Percentiles rank a stretch among this genome's conserved stretches.
Evolutionary conservation across 1,140 invertebrate genomes (phyloP).

Genomic region (Oncopodura yosiiana): DNA sequence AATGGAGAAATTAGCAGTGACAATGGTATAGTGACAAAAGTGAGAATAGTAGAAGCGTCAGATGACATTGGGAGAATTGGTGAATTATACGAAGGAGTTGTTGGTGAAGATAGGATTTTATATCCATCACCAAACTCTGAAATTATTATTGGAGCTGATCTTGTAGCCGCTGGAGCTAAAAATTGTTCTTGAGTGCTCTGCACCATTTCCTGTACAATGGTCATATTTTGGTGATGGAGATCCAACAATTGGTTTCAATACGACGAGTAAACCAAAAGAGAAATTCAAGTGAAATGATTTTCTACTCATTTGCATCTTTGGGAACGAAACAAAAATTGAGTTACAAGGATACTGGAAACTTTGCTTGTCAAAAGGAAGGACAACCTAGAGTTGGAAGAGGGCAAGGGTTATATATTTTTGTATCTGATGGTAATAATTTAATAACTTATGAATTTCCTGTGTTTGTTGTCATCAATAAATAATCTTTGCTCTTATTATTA

Average conservation of each 20-base stretch:
- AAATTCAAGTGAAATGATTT: not conserved
- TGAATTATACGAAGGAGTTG: not conserved
- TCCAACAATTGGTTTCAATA: not conserved
- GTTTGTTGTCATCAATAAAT: no score
- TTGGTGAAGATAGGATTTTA: not conserved
- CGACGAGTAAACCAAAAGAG: not conserved
- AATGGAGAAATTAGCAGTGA: no score
- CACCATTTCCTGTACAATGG: conserved; percentile 11
- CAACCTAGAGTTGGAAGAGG: not conserved
- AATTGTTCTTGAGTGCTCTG: conserved; percentile 12
- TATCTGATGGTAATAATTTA: not conserved
- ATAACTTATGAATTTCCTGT: no score
- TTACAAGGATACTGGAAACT: conserved; percentile 5
- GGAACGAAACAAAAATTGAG: not conserved
- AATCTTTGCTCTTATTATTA: no score
- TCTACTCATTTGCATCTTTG: conserved; percentile 1
- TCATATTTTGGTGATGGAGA: conserved; percentile 5
- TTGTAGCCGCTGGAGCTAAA: conserved; percentile 2
- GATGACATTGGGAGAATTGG: no score
- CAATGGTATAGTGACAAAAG: no score
- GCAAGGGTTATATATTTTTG: conserved; percentile 3
- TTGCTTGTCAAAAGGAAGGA: not conserved
- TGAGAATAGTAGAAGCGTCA: no score
- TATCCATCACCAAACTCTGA: conserved; percentile 5
- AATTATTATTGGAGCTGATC: conserved; percentile 12